phyloP scores from a whole-genome alignment of 23 tunicate species.

The Ciona savignyi region DNA sequence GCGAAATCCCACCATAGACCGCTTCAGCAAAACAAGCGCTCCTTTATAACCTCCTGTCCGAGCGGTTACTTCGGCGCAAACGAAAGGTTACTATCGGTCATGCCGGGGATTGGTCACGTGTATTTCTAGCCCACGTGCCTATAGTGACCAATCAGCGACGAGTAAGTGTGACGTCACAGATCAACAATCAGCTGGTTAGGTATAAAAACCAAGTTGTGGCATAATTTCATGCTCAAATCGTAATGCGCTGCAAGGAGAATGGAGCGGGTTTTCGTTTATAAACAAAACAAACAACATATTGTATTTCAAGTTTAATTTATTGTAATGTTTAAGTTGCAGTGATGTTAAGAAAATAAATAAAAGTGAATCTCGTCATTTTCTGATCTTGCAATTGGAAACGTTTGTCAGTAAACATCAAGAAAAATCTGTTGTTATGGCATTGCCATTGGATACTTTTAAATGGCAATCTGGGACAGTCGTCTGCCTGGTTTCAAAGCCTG shows the following conservation, averaged over 20 bases:
- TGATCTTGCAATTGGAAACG: neutral
- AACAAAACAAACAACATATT: too few relatives aligned
- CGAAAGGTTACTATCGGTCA: slow-evolving; percentile 39
- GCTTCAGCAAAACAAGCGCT: neutral
- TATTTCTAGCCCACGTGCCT: slow-evolving; percentile 32
- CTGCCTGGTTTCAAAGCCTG: slow-evolving; percentile 67
- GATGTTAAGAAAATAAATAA: neutral
- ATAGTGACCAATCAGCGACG: slow-evolving; percentile 15
- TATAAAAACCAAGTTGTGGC: slow-evolving; percentile 9
- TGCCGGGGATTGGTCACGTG: slow-evolving; percentile 10
- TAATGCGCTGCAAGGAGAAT: neutral
- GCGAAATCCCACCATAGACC: too few relatives aligned
- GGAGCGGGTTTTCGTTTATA: neutral
- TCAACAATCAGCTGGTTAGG: slow-evolving; percentile 3
- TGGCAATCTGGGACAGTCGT: slow-evolving; percentile 54
- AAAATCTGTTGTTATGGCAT: slow-evolving; percentile 15
- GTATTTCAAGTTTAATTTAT: neutral
- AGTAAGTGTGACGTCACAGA: slow-evolving; percentile 8
- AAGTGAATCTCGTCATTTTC: neutral
- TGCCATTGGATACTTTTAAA: slow-evolving; percentile 44
- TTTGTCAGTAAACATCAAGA: neutral
- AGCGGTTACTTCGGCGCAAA: slow-evolving; percentile 26
- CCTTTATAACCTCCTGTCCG: neutral
- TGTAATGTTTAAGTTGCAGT: neutral
- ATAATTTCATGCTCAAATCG: neutral